Base-by-base conservation (phyloP, 2,888 invertebrate genomes). In the Iselma pallidipennis region DNA sequence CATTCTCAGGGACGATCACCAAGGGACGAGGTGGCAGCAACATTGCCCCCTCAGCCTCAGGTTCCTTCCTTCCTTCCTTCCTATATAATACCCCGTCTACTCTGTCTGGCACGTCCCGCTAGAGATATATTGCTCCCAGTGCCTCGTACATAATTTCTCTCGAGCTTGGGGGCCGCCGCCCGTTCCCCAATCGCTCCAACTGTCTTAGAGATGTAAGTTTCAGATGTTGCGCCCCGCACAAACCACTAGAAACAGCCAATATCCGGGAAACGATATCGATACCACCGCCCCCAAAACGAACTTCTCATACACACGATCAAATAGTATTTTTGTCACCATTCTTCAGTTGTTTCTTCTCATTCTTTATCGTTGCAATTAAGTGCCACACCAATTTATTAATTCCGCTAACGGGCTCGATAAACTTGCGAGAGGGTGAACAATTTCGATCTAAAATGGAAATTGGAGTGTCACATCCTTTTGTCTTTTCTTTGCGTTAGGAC, bases 131-230 rank as follows among this genome's bases (percentile, higher is more conserved):
- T 76, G 81, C 81, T 82, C 82, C 82, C 82, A 78, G 77, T 79
- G 82, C 81, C 79, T 81, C 81, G 81, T 82, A 81, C 82, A 82
- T 82, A 82, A 82, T 82, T 82, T 81, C 81, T 78, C 75, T 71
- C 70, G 76, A 76, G 72, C 74, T 75, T 71, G 65, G 69, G 67
- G 70, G 69, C 67, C 69, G 66, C 69, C 74, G 57, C 64, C 71
- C 67, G 66, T 67, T 59, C 66, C 67, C 63, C 65, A 62, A 59
- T 52, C 57, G 64, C 63, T 66, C 63, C 55, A 57, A 59, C 63
- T 61, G 66, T 67, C 69, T 69, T 67, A 21, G 10, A 69, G 67
- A 69, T 68, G 67, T 70, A 66, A 63, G 57, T 70, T 64, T 71
- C 68, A 66, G 70, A 70, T 69, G 69, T 70, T 70, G 66, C 67